Conservation (phyloP, 1,140 invertebrate species). For the Lasaia peninsularis region DNA sequence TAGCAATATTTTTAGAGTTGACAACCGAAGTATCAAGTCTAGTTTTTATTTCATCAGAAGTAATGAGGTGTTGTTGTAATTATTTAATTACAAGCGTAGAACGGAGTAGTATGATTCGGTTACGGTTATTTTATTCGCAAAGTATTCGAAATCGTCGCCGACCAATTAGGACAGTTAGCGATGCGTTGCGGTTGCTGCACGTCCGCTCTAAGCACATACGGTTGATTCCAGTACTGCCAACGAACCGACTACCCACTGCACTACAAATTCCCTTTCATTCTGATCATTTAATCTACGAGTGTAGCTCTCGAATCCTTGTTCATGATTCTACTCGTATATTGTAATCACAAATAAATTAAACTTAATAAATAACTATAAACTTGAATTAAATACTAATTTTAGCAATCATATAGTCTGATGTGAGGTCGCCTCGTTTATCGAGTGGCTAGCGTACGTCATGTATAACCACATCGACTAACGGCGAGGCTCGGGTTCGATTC, state of each 20-base stretch:
- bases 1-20: no score
- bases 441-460: no score
- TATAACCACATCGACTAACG: no score
- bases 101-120: slow-evolving; percentile 2
- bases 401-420: no score
- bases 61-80: slow-evolving; percentile 2
- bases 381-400: no score
- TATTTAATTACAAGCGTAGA: not conserved
- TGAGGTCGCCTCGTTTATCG: no score
- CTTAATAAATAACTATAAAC: no score
- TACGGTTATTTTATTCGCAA: slow-evolving; percentile 10
- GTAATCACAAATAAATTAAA: no score
- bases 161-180: slow-evolving; percentile 9
- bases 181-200: not conserved
- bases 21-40: no score
- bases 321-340: no score
- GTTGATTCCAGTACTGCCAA: not conserved
- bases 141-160: not conserved
- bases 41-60: not conserved
- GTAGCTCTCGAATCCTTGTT: no score
- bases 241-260: not conserved
- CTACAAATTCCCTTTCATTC: not conserved
- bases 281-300: not conserved
- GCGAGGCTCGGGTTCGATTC: no score
- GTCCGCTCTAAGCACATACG: slow-evolving; percentile 3